These are phyloP conservation scores for Bombus consobrinus DNA, from an alignment of 1,140 invertebrate species.

Conservation along the genomic window DNA sequence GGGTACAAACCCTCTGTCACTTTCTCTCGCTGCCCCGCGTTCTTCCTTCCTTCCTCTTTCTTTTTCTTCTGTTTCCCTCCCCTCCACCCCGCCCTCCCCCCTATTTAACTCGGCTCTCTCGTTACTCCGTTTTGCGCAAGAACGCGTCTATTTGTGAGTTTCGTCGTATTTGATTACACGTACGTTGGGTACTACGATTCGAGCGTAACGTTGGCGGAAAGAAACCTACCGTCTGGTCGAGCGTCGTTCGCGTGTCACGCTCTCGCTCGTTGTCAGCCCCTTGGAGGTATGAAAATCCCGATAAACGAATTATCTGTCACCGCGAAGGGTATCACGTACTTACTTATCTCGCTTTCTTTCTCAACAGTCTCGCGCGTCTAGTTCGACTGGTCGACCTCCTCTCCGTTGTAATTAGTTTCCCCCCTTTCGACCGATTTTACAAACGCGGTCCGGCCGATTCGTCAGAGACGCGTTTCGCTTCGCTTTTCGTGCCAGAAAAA, in stretches of 20 bases:
- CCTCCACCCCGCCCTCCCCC: no score
- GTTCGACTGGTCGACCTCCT: not conserved
- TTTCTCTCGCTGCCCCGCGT: not conserved
- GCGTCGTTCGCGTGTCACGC: not conserved
- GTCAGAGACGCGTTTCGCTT: not conserved
- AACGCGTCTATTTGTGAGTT: not conserved
- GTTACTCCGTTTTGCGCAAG: not conserved
- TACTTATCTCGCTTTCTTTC: not conserved
- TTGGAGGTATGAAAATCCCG: slow-evolving; percentile 25
- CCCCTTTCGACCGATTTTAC: not conserved
- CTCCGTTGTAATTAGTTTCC: not conserved
- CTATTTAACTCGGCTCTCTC: not conserved
- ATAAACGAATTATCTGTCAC: slow-evolving; percentile 40
- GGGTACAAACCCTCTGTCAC: slow-evolving; percentile 10
- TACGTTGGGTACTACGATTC: not conserved
- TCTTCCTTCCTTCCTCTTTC: not conserved
- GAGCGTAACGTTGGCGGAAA: not conserved
- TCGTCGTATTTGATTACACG: not conserved
- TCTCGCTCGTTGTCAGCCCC: not conserved
- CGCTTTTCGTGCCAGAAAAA: slow-evolving; percentile 37
- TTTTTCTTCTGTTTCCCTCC: not conserved
- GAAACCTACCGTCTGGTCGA: not conserved
- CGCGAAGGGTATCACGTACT: not conserved
- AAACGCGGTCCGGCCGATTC: not conserved
- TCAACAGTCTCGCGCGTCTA: not conserved